Conservation (phyloP, 1,140 invertebrate genomes). For the Caerostris darwini region DNA sequence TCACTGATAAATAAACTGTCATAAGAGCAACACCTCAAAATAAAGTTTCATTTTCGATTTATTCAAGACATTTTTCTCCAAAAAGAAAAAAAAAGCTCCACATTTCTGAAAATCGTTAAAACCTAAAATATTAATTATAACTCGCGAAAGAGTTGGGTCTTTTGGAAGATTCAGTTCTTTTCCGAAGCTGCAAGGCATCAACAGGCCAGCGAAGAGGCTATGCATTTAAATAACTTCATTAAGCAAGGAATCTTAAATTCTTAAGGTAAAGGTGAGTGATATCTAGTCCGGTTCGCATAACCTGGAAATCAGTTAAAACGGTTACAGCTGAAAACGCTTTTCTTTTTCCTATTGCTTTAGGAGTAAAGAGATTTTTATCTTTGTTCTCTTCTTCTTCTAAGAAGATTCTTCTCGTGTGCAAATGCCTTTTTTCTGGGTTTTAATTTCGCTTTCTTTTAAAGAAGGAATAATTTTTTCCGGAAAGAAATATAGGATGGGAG, state of each 20-base stretch:
- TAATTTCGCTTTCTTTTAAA: too few species aligned
- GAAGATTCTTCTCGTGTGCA: too few species aligned
- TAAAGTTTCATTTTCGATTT: too few species aligned
- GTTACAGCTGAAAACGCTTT: slow-evolving; percentile 13
- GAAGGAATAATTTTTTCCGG: too few species aligned
- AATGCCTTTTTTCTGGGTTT: too few species aligned
- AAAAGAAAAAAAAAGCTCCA: neutral
- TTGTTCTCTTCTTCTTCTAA: too few species aligned
- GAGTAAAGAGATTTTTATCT: neutral
- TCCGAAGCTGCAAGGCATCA: neutral
- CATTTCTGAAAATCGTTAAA: too few species aligned
- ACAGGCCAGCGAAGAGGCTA: neutral
- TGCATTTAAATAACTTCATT: slow-evolving; percentile 67
- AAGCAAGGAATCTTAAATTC: slow-evolving; percentile 21
- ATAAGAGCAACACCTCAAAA: too few species aligned
- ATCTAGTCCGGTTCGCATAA: too few species aligned
- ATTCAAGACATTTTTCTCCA: too few species aligned
- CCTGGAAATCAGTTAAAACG: slow-evolving; percentile 5
- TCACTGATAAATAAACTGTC: too few species aligned
- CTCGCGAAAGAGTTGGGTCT: neutral
- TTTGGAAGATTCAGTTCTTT: neutral
- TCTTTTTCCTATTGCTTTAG: neutral
- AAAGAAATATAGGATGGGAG: too few species aligned
- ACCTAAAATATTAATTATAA: slow-evolving; percentile 40
- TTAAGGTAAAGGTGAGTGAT: slow-evolving; percentile 17